Conservation (phyloP, 2,888 invertebrate genomes). For the Perdita meconis region DNA sequence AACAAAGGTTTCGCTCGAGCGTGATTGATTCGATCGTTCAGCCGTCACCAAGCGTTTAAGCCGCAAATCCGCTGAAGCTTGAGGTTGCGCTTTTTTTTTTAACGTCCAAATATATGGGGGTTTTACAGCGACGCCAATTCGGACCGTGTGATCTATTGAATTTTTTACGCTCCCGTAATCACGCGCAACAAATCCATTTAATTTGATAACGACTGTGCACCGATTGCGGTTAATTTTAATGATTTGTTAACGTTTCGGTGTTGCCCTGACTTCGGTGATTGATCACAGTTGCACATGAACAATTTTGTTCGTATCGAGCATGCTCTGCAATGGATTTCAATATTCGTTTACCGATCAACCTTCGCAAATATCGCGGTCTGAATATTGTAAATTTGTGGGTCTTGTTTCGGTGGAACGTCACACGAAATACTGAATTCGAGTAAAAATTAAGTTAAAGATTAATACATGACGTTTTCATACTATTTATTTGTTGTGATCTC, state of each 20-base stretch:
- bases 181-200: slow-evolving; percentile 45
- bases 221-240: slow-evolving; percentile 33
- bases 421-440: no score
- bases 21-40: slow-evolving; percentile 70
- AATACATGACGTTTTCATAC: no score
- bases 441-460: no score
- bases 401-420: no score
- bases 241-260: slow-evolving; percentile 25
- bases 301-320: background rate
- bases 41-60: slow-evolving; percentile 65
- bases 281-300: background rate
- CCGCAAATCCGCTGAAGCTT: slow-evolving; percentile 58
- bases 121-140: slow-evolving; percentile 49
- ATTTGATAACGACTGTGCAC: slow-evolving; percentile 41
- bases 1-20: slow-evolving; percentile 63
- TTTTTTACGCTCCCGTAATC: slow-evolving; percentile 45
- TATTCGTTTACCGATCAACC: background rate
- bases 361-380: background rate
- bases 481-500: no score
- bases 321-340: background rate
- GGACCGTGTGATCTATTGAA: slow-evolving; percentile 37
- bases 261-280: background rate
- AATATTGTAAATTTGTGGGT: background rate
- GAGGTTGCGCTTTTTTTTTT: slow-evolving; percentile 55
- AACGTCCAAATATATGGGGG: slow-evolving; percentile 48